These are phyloP conservation scores for Chlorodrepanis virens DNA, from an alignment of 2,113 vertebrate species.

Conservation along the genomic window DNA sequence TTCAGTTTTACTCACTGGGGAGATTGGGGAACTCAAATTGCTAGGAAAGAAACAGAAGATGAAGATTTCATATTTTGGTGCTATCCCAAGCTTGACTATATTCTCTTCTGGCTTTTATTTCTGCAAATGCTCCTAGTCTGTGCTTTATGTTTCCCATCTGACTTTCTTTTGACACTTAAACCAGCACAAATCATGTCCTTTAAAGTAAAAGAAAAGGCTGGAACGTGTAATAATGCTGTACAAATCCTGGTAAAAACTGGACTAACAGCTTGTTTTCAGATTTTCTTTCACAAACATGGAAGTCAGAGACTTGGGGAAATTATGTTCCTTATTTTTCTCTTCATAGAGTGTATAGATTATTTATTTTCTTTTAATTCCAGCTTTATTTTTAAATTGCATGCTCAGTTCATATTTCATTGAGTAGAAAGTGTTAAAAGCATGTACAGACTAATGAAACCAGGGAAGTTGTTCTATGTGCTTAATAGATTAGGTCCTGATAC, in stretches of 20 bases:
- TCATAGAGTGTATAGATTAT: rapidly evolving
- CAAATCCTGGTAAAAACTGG: background rate
- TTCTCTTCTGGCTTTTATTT: background rate
- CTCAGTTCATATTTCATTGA: background rate
- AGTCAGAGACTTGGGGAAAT: background rate
- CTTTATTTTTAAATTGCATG: background rate
- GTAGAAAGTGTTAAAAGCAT: background rate
- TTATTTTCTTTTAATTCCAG: background rate
- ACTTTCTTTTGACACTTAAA: background rate
- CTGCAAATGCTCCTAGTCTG: background rate
- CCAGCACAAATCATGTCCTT: background rate
- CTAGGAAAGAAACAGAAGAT: background rate
- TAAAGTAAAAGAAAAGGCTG: background rate
- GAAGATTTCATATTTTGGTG: background rate
- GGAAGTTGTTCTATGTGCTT: background rate
- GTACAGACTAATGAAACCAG: background rate
- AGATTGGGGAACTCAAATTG: background rate
- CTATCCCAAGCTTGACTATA: background rate
- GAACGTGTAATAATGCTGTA: background rate
- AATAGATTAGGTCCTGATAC: background rate
- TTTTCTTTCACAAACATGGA: background rate
- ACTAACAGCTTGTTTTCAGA: background rate
- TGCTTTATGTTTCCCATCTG: background rate
- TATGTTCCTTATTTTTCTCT: background rate
- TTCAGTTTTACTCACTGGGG: background rate